Conservation (phyloP, 1,140 invertebrate genomes). For the Brachionus rubens region DNA sequence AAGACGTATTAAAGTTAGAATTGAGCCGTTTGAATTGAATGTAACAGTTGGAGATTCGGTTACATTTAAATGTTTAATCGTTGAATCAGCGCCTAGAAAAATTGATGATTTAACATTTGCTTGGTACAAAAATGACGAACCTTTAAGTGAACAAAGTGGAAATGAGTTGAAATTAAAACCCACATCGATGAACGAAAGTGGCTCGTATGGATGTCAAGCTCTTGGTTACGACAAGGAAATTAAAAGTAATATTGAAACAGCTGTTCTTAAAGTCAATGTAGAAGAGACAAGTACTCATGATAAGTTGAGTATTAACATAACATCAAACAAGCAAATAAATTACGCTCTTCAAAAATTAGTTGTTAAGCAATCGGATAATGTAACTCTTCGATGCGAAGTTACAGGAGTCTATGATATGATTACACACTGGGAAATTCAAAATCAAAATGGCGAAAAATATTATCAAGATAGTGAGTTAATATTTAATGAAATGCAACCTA, state of each 20-base stretch:
- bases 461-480: background rate
- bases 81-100: background rate
- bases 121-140: background rate
- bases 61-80: background rate
- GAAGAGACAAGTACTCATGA: too few species aligned
- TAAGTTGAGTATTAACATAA: background rate
- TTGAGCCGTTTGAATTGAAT: background rate
- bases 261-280: background rate
- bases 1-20: background rate
- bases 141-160: background rate
- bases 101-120: background rate
- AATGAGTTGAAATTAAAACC: background rate
- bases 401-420: background rate
- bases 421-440: background rate
- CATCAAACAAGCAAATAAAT: background rate
- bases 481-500: background rate
- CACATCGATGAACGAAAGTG: background rate
- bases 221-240: background rate
- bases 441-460: background rate
- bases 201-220: background rate
- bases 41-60: background rate
- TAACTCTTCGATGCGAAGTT: background rate
- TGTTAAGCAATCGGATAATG: background rate
- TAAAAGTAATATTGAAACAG: background rate
- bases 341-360: background rate